A percentile compares a stretch with the other conserved stretches of the same genome.
Conservation (phyloP, 2,113 vertebrate genomes). For the Ammospiza nelsoni region DNA sequence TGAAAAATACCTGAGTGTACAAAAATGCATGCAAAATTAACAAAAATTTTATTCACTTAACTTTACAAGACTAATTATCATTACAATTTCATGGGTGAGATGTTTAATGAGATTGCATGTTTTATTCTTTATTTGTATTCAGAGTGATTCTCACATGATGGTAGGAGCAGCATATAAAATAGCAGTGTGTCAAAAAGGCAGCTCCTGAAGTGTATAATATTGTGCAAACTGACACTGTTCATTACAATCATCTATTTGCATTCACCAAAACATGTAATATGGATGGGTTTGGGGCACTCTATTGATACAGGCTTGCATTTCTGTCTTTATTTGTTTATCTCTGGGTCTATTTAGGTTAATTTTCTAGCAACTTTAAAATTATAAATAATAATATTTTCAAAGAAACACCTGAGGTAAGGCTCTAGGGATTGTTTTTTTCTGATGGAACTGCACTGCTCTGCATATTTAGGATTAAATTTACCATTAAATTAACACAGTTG, state of each 20-base stretch:
- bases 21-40: background rate
- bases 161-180: background rate
- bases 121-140: constrained; percentile 15
- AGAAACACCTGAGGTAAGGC: background rate
- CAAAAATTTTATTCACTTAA: background rate
- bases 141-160: background rate
- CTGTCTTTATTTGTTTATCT: background rate
- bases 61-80: background rate
- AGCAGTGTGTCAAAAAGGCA: background rate
- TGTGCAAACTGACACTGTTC: background rate
- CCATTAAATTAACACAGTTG: constrained; percentile 59
- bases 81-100: constrained; percentile 6
- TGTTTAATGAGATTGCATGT: background rate
- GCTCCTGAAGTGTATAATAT: background rate
- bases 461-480: constrained; percentile 69
- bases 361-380: background rate
- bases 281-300: background rate
- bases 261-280: background rate
- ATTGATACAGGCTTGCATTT: background rate
- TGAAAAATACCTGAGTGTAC: background rate
- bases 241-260: background rate
- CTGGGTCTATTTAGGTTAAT: background rate
- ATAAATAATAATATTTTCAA: constrained; percentile 27
- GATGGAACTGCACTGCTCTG: constrained; percentile 2
- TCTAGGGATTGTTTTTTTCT: background rate